Evolutionary conservation across 2,888 invertebrate genomes (phyloP), one percentile per base, ranked within the genome.

Genomic region (Timandra comae): DNA sequence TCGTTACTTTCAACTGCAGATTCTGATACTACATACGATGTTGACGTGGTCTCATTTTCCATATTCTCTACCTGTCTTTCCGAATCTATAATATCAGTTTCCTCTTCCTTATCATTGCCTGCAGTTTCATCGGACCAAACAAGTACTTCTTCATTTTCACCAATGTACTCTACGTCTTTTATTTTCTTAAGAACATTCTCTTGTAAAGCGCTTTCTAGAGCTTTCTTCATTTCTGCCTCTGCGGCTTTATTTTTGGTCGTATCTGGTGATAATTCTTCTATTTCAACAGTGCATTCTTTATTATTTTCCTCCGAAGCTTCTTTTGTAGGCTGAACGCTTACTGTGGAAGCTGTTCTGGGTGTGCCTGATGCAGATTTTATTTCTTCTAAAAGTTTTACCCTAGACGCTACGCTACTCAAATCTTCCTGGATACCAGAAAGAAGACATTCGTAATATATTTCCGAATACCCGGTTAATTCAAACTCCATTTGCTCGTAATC

Each of bases 401-500:
- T 71, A 0, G 82, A 82, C 1, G 72, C 62, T 0, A 81, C 63
- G 33, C 80, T 80, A 5, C 63, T 60, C 8, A 82, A 31, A 41
- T 80, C 77, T 28, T 79, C 77, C 1, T 70, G 67, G 43, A 71
- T 52, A 12, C 68, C 69, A 9, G 70, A 66, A 1, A 77, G 34
- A 2, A 78, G 53, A 27, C 68, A 71, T 43, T 81, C 78, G 26
- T 73, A 77, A 45, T 84, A 84, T 23, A 82, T 77, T 41, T 82
- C 81, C 0, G 68, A 72, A 25, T 69, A 78, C 0, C 77, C 81
- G 5, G 65, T 71, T n/a, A 82, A 22, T 37, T 82, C 81, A 40
- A 84, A 82, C 7, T 81, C 79, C 63, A 81, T 82, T 38, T 74
- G 74, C 6, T 57, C 56, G 28, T 82, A 82, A 43, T 84, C 81